These are phyloP conservation scores for Ophiothrix spiculata DNA, from an alignment of 35 echinoderm and acorn worm genomes.

Conservation along the genomic window DNA sequence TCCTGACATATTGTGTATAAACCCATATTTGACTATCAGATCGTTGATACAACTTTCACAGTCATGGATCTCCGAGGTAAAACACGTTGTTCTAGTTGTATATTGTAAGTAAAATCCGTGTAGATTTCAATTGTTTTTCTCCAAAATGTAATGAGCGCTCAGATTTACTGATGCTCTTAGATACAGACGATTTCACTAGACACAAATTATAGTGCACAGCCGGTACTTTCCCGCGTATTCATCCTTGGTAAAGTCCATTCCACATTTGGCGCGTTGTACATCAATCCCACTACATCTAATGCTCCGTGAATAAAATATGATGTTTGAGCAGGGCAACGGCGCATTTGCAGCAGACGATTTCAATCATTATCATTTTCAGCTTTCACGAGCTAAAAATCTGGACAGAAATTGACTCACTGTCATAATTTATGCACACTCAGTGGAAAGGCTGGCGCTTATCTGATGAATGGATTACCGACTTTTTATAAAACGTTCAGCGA, in stretches of 20 bases:
- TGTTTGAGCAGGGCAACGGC: background rate
- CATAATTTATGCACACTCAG: conserved; percentile 3
- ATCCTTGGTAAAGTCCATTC: background rate
- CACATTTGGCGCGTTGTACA: conserved; percentile 1
- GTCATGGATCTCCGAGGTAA: background rate
- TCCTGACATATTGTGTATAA: background rate
- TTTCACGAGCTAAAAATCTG: background rate
- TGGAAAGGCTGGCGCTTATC: too few relatives aligned
- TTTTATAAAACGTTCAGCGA: too few relatives aligned
- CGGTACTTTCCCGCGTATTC: background rate
- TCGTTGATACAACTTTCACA: background rate
- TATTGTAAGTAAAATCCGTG: background rate
- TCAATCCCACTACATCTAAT: background rate
- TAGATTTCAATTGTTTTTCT: background rate
- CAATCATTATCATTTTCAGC: background rate
- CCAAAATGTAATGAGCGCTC: background rate
- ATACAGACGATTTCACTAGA: background rate
- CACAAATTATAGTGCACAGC: background rate
- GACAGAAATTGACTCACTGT: background rate
- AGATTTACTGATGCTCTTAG: background rate
- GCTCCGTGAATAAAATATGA: conserved; percentile 4
- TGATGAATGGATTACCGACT: too few relatives aligned
- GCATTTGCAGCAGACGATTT: background rate
- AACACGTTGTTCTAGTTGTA: too few relatives aligned
- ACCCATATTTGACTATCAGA: background rate